These are phyloP conservation scores for Galeruca laticollis DNA, from an alignment of 2,888 invertebrate genomes.

Conservation along the genomic window DNA sequence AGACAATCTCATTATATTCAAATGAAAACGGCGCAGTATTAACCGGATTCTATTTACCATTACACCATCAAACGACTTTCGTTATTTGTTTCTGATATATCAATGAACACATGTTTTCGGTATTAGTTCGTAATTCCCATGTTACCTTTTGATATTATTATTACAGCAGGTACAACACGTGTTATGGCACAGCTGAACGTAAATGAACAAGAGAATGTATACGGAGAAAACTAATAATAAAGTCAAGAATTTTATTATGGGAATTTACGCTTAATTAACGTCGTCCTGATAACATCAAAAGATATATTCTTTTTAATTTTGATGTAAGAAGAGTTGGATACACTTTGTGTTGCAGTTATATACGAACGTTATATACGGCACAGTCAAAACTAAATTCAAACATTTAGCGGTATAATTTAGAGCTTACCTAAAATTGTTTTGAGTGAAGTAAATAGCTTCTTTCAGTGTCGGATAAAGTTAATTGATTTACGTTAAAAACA, in stretches of 20 bases:
- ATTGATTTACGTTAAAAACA: too few relatives aligned
- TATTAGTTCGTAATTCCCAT: neutral
- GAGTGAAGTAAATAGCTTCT: too few relatives aligned
- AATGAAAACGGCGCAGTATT: slow-evolving; percentile 33
- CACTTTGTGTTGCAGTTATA: too few relatives aligned
- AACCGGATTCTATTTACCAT: slow-evolving; percentile 40
- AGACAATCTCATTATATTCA: slow-evolving; percentile 46
- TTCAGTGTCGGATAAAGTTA: too few relatives aligned
- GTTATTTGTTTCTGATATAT: slow-evolving; percentile 39
- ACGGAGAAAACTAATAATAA: neutral
- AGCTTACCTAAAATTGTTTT: too few relatives aligned
- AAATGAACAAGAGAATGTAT: neutral
- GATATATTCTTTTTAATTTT: too few relatives aligned
- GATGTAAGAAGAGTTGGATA: too few relatives aligned
- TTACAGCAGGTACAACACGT: slow-evolving; percentile 4
- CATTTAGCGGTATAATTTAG: too few relatives aligned
- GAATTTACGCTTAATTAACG: too few relatives aligned
- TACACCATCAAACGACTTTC: slow-evolving; percentile 40
- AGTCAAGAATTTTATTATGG: neutral
- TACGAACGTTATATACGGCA: too few relatives aligned
- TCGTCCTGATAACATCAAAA: too few relatives aligned
- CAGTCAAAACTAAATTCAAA: too few relatives aligned
- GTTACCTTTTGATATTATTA: neutral
- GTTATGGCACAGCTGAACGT: neutral
- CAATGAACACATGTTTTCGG: slow-evolving; percentile 8